phyloP scores from a whole-genome alignment of 1,140 invertebrate genomes.

The Apis mellifera region Amel_HAv3.1 CM009932.2:15659001-15659500 shows the following conservation, averaged over 20 bases:
- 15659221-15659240: not conserved
- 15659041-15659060: not conserved
- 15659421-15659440: slow-evolving; percentile 67
- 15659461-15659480: slow-evolving; percentile 53
- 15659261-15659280: slow-evolving; percentile 12
- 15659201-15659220: no score
- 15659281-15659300: slow-evolving; percentile 43
- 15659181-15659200: not conserved
- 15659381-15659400: slow-evolving; percentile 80
- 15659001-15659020: no score
- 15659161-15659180: not conserved
- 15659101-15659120: not conserved
- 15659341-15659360: slow-evolving; percentile 74
- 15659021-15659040: not conserved
- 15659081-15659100: slow-evolving; percentile 29
- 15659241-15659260: slow-evolving; percentile 21
- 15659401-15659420: slow-evolving; percentile 79
- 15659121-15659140: not conserved
- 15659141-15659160: not conserved
- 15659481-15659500: slow-evolving; percentile 46
- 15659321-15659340: slow-evolving; percentile 60
- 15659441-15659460: slow-evolving; percentile 60
- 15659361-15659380: slow-evolving; percentile 82
- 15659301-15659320: slow-evolving; percentile 53
- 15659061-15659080: slow-evolving; percentile 42